Base-by-base conservation (phyloP, 2,888 invertebrate genomes). In the Caenorhabditis wallacei region DNA sequence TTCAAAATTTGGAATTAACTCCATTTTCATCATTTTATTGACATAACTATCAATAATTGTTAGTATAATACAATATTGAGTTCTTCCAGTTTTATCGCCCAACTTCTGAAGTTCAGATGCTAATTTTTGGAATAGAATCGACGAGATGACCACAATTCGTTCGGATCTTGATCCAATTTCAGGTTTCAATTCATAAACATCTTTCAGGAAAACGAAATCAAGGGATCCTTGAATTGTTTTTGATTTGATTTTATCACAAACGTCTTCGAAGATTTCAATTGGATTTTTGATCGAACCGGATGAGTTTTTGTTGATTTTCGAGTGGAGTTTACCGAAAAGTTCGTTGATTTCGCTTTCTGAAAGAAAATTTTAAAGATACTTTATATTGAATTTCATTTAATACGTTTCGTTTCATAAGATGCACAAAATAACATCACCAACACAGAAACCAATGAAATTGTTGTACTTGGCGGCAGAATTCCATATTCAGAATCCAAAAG, bases 321-420 rank as follows among this genome's bases (percentile, higher is more conserved):
- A 8, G 48, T 26, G n/a, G 16, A 75, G 20, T 30, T 24, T 13
- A n/a, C 20, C 43, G 48, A 75, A 51, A 7, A 57, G 35, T 8
- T 18, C 4, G 10, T n/a, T 24, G 35, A 64, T 53, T 46, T 66
- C 16, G 10, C 5, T 4, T 51, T 54, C 74, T 74, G 56, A 30
- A 74, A 61, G 11, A 54, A 57, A 18, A 57, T 20, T 57, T 16
- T 3, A 56, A 24, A 30, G 18, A 56, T 56, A n/a, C n/a, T n/a
- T n/a, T n/a, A n/a, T n/a, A 18, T 3, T 46, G 20, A 24, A 18
- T 53, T 30, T 8, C 30, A 30, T 30, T 30, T 30, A 54, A 18
- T 18, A 69, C 63, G 70, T 51, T 71, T 66, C 37, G 51, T 30
- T 2, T 80, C 80, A 48, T 51, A 80, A 53, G 51, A 22, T 11